phyloP scores from a whole-genome alignment of 2,113 vertebrate species.

The Crotalus tigris region DNA sequence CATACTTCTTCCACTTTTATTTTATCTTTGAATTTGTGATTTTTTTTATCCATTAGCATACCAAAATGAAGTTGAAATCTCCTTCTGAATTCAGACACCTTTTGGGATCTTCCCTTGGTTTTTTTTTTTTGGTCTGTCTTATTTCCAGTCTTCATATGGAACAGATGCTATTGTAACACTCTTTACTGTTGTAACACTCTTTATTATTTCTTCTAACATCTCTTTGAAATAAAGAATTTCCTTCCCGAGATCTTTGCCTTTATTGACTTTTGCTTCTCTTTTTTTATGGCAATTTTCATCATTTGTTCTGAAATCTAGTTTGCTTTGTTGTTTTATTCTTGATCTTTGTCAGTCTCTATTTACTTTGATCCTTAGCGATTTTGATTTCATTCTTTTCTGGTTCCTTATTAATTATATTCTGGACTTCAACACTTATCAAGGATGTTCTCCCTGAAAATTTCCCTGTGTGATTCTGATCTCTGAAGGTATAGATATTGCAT shows the following conservation, averaged over 20 bases:
- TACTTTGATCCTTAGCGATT: not conserved
- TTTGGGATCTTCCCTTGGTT: not conserved
- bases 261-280: not conserved
- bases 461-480: not conserved
- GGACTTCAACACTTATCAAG: not conserved
- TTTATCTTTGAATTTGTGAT: not conserved
- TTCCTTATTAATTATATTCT: not conserved
- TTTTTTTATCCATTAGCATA: not conserved
- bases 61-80: not conserved
- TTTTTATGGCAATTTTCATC: not conserved
- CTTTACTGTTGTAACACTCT: not conserved
- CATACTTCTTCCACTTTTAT: not conserved
- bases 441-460: not conserved
- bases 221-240: not conserved
- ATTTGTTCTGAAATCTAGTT: not conserved
- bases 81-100: not conserved
- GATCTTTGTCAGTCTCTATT: not conserved
- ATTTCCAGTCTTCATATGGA: not conserved
- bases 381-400: not conserved
- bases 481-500: not conserved
- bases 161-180: not conserved
- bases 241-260: not conserved
- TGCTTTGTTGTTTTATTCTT: not conserved
- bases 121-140: not conserved
- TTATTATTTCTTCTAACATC: not conserved